Percentiles rank a stretch among this genome's conserved stretches.
Evolutionary conservation across 2,888 invertebrate genomes (phyloP).

Genomic region (Conus canariensis): DNA sequence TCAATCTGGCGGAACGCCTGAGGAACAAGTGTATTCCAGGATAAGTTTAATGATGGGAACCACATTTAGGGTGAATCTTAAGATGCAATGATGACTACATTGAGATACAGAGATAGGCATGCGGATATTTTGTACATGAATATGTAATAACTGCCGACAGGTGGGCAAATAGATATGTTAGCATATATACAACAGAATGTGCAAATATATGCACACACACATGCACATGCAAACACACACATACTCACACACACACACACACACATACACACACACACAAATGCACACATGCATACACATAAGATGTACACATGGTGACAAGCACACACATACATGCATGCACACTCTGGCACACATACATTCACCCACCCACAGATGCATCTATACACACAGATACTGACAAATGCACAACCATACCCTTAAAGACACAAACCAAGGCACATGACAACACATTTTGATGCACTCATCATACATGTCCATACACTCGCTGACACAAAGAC

Average conservation of each 20-base stretch:
- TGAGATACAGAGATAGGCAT: background rate
- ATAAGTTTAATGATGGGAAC: background rate
- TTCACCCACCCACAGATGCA: background rate
- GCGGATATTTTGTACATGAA: background rate
- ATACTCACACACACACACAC: no score
- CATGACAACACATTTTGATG: no score
- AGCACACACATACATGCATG: no score
- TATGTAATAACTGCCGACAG: background rate
- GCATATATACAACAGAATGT: no score
- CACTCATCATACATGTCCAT: no score
- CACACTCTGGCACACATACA: background rate
- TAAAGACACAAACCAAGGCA: background rate
- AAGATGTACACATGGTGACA: no score
- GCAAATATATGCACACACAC: no score
- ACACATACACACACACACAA: no score
- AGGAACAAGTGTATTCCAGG: conserved; percentile 17
- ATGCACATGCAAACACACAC: no score
- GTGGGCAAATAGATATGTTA: background rate
- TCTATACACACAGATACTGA: background rate
- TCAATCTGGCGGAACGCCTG: conserved; percentile 74
- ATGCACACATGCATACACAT: no score
- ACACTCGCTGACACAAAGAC: no score
- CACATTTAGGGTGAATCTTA: background rate
- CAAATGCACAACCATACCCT: background rate
- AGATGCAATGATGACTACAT: no score